These are phyloP conservation scores for Labeo rohita DNA, from an alignment of 2,113 vertebrate genomes.

Conservation along the genomic window DNA sequence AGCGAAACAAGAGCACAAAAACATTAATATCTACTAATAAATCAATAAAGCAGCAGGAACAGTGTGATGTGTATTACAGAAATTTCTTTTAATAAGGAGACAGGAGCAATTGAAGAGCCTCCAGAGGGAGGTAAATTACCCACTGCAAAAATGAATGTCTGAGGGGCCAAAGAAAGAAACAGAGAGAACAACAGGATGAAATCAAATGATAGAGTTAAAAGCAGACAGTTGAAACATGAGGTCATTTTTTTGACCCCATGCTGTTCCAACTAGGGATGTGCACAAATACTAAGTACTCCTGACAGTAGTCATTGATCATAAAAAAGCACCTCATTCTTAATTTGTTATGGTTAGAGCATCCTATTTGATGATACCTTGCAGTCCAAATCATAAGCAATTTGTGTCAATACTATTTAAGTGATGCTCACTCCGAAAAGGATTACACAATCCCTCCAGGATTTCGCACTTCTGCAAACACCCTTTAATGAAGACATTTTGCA, in stretches of 20 bases:
- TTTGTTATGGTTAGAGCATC: neutral
- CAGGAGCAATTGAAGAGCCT: slow-evolving; percentile 38
- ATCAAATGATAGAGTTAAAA: neutral
- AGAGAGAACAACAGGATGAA: neutral
- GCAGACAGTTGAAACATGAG: neutral
- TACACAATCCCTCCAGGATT: neutral
- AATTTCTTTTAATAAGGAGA: slow-evolving; percentile 44
- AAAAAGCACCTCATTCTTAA: neutral
- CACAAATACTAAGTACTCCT: neutral
- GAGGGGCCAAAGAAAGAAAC: neutral
- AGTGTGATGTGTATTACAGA: slow-evolving; percentile 26
- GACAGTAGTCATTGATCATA: neutral
- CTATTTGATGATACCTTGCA: neutral
- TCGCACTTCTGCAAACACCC: too few species aligned
- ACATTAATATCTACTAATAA: slow-evolving; percentile 43
- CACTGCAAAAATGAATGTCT: slow-evolving; percentile 21
- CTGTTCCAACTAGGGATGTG: slow-evolving; percentile 7
- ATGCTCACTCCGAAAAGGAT: neutral
- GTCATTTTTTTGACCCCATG: neutral
- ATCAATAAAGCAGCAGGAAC: slow-evolving; percentile 38
- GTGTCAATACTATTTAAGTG: neutral
- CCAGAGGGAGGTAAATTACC: slow-evolving; percentile 40
- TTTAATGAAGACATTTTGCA: too few species aligned
- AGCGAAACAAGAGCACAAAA: slow-evolving; percentile 30
- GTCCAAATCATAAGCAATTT: neutral